phyloP scores from a whole-genome alignment of 2,113 vertebrate species.

The Cyprinodon brontotheroides region DNA sequence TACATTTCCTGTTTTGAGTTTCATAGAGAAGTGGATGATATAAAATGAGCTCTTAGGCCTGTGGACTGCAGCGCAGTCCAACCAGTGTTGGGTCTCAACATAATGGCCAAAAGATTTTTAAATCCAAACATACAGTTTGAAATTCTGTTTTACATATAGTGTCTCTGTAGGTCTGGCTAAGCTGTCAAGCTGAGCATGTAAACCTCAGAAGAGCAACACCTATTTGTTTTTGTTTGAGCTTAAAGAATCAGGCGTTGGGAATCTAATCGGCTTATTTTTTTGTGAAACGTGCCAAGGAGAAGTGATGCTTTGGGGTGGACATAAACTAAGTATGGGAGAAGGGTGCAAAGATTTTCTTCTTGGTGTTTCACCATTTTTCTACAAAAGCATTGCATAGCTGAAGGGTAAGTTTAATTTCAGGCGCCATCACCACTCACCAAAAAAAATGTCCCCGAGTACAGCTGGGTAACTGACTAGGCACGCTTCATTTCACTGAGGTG shows the following conservation, averaged over 20 bases:
- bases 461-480: neutral
- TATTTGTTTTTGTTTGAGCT: neutral
- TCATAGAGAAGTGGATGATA: constrained; percentile 56
- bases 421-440: neutral
- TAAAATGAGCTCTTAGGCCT: constrained; percentile 18
- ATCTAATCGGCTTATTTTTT: constrained; percentile 19
- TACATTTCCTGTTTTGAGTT: constrained; percentile 63
- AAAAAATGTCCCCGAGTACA: neutral
- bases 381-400: constrained; percentile 16
- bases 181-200: constrained; percentile 25
- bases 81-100: constrained; percentile 49
- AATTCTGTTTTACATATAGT: constrained; percentile 53
- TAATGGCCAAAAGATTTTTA: constrained; percentile 20
- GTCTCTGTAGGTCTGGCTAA: constrained; percentile 11
- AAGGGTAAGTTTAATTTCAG: neutral
- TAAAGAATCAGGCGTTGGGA: constrained; percentile 16
- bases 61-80: neutral
- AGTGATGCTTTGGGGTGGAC: neutral
- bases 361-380: constrained; percentile 33
- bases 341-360: constrained; percentile 21
- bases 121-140: constrained; percentile 21
- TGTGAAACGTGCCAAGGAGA: neutral
- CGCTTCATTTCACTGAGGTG: no score
- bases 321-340: constrained; percentile 2
- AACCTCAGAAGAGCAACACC: constrained; percentile 22